Conservation (phyloP, 1,140 invertebrate species). For the Penaeus indicus region DNA sequence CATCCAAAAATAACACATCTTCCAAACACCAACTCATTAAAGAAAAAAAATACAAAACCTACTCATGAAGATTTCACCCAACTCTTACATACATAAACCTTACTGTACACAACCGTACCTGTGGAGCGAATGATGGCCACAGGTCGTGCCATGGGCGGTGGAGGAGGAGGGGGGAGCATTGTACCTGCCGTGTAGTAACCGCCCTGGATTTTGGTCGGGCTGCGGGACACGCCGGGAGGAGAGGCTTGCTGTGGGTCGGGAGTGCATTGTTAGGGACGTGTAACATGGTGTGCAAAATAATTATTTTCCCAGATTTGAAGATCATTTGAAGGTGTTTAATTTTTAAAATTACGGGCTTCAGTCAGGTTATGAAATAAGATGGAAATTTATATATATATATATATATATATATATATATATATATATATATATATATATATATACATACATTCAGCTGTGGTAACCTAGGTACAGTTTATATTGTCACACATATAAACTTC, state of each 20-base stretch:
- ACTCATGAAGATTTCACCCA: too few relatives aligned
- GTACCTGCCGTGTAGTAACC: constrained; percentile 88
- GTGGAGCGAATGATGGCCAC: constrained; percentile 95
- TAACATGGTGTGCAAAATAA: neutral
- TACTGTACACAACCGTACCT: constrained; percentile 72
- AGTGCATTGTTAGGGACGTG: constrained; percentile 28
- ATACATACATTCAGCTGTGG: too few relatives aligned
- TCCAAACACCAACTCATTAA: neutral
- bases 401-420: too few relatives aligned
- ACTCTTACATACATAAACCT: too few relatives aligned
- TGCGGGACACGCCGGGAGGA: constrained; percentile 67
- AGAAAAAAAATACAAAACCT: neutral
- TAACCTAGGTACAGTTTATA: too few relatives aligned
- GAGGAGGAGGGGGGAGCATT: constrained; percentile 92
- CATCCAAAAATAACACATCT: too few relatives aligned
- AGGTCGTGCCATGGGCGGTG: constrained; percentile 91
- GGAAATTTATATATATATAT: too few relatives aligned
- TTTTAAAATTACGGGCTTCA: constrained; percentile 12
- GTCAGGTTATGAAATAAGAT: neutral
- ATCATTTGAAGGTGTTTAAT: neutral
- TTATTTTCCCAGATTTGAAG: neutral
- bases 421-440: too few relatives aligned
- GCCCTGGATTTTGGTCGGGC: constrained; percentile 70
- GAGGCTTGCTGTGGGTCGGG: constrained; percentile 47
- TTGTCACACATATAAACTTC: too few relatives aligned